A percentile compares a stretch with the other conserved stretches of the same genome.
Conservation (phyloP, 2,888 invertebrate genomes). For the Arctia plantaginis region DNA sequence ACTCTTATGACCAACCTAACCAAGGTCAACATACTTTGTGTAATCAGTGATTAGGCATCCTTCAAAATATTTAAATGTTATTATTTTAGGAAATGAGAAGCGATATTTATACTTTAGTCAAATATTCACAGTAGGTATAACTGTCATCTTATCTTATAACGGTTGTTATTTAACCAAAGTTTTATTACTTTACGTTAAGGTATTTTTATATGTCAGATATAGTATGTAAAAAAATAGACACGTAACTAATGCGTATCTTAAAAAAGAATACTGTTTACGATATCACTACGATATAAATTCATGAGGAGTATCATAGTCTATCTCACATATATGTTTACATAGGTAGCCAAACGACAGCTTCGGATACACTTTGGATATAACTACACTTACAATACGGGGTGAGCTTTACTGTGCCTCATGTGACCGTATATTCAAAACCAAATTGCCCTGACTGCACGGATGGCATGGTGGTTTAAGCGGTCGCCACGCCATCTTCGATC, state of each 20-base stretch:
- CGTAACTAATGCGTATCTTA: background rate
- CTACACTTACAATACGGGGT: too few species aligned
- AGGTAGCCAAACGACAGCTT: too few species aligned
- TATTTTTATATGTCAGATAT: background rate
- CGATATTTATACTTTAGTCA: constrained; percentile 24
- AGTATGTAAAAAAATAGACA: background rate
- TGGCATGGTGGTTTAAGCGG: too few species aligned
- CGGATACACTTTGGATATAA: too few species aligned
- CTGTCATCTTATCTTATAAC: background rate
- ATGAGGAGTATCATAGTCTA: background rate
- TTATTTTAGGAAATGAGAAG: constrained; percentile 42
- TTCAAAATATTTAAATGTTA: constrained; percentile 53
- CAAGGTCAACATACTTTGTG: constrained; percentile 57
- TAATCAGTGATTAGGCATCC: constrained; percentile 42
- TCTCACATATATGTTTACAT: too few species aligned
- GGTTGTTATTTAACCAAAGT: background rate
- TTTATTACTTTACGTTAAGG: background rate
- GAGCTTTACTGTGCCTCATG: too few species aligned
- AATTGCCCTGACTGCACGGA: too few species aligned
- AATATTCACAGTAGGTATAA: background rate
- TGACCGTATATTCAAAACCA: too few species aligned
- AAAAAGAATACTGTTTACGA: background rate
- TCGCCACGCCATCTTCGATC: too few species aligned
- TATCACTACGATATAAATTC: too few species aligned
- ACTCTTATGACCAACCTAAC: constrained; percentile 44